Conservation (phyloP, 2,888 invertebrate species). For the Clunio marinus region DNA sequence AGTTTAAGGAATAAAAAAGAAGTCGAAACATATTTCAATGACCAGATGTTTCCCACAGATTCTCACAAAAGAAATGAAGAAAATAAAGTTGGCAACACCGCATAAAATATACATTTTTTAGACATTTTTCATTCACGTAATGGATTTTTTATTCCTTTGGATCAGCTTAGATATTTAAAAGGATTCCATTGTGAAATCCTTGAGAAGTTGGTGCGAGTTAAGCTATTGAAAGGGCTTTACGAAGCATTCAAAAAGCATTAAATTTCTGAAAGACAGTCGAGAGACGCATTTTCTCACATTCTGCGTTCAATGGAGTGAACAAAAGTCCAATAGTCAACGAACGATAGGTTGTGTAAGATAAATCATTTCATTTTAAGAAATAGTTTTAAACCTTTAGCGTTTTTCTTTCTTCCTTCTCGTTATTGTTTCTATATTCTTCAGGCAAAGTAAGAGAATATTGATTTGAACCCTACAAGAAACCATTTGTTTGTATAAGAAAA, state of each 20-base stretch:
- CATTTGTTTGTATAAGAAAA: conserved; percentile 3
- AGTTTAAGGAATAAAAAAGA: neutral
- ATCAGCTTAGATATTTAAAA: neutral
- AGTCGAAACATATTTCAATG: neutral
- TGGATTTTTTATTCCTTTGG: neutral
- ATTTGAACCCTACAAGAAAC: neutral
- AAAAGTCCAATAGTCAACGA: neutral
- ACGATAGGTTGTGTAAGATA: neutral
- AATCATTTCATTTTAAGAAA: neutral
- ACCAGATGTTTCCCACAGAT: conserved; percentile 1
- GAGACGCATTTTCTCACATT: neutral
- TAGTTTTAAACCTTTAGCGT: neutral
- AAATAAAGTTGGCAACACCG: neutral
- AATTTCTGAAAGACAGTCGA: neutral
- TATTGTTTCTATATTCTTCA: neutral
- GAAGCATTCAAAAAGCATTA: neutral
- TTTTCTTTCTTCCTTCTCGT: neutral
- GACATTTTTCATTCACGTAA: conserved; percentile 3
- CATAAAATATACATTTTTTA: neutral
- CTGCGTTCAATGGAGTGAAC: neutral
- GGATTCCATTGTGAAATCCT: neutral
- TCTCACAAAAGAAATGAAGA: neutral
- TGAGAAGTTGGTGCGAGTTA: neutral
- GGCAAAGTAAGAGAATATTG: neutral
- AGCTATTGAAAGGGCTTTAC: neutral